Conservation (phyloP, 2,113 vertebrate species). For the Lagopus muta region DNA sequence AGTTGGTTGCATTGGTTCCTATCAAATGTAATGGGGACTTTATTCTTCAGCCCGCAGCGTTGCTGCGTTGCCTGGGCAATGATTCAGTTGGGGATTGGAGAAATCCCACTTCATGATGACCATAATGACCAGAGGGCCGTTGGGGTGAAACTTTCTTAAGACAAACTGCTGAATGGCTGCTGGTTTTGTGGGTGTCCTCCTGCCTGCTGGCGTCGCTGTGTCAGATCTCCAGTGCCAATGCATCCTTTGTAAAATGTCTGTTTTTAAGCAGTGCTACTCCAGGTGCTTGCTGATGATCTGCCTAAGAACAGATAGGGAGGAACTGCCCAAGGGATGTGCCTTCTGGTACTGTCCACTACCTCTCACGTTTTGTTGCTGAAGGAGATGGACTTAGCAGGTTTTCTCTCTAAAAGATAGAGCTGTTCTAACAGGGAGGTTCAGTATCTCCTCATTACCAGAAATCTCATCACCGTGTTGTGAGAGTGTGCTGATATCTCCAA, state of each 20-base stretch:
- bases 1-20: neutral
- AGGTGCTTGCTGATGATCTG: neutral
- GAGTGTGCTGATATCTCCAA: rapidly evolving
- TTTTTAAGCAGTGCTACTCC: neutral
- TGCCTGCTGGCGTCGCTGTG: neutral
- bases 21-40: rapidly evolving
- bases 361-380: rapidly evolving
- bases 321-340: neutral
- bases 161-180: neutral
- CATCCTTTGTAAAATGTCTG: neutral
- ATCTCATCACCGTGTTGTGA: rapidly evolving
- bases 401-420: rapidly evolving
- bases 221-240: rapidly evolving
- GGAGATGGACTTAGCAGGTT: neutral
- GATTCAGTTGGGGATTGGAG: neutral
- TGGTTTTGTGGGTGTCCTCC: neutral
- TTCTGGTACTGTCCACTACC: neutral
- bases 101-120: neutral
- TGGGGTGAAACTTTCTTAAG: neutral
- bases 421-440: rapidly evolving
- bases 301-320: neutral
- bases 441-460: rapidly evolving
- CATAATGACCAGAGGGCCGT: neutral
- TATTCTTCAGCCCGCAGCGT: rapidly evolving
- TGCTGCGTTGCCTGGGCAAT: no score